Evolutionary conservation across 2,888 invertebrate species (phyloP), one percentile per base, ranked within the genome.

Genomic region (Chymomyza caudatula): DNA sequence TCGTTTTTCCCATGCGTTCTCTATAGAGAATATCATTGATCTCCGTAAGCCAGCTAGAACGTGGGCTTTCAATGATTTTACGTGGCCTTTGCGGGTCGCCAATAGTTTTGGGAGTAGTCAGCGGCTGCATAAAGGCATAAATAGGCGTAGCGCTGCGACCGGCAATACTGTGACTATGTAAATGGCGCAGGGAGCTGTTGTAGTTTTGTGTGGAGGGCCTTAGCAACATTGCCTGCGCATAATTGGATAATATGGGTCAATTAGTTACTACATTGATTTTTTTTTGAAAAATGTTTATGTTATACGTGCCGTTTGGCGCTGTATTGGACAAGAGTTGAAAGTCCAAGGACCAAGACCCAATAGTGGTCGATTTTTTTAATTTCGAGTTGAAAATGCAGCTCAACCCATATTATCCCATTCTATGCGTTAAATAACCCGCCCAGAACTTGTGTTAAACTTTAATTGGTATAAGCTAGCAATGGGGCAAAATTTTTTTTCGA

Each of bases 351-450:
- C 37, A 42, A 11, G 5, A 20, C 11, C 47, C 25, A 43, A 20
- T 6, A 11, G 44, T 4, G 43, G 22, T 44, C 56, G 29, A 57
- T 15, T 58, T 64, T 42, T 43, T 17, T 49, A 59, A 62, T 64
- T 68, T 64, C 54, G 67, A 25, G 29, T 53, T 58, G 57, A 65
- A 77, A 73, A 67, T 70, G 79, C 68, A 80, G 69, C 71, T 79
- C 78, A 78, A 85, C 88, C 88, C 89, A 88, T 88, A 88, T 88
- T 88, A 88, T 88, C 89, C 89, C 88, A 87, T 88, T 86, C 77
- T 37, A 58, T 60, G 43, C 69, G 52, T 55, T 64, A 47, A 20
- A 22, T 22, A 20, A 51, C 42, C 52, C 42, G 22, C 55, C 61
- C 63, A 67, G n/a, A 61, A 56, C n/a, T 68, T 68, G 66, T 63